Base-by-base conservation (phyloP, 2,888 invertebrate species). In the Erynnis tages region DNA sequence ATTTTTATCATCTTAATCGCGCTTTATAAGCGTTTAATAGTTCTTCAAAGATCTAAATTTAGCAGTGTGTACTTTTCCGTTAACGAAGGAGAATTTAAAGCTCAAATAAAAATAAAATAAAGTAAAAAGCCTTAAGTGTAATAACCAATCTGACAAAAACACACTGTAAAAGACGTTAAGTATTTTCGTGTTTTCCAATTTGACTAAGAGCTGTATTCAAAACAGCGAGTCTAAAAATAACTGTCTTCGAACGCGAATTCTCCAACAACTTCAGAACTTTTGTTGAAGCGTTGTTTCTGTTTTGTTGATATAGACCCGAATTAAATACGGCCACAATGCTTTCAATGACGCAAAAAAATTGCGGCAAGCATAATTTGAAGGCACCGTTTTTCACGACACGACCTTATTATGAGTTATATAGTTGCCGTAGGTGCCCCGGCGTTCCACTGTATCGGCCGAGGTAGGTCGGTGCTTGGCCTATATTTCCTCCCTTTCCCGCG, bases 401-500 rank as follows among this genome's bases (percentile, higher is more conserved):
- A 60, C 63, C 62, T 63, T 62, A 66, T 64, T 65, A 63, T 80
- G 71, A 76, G 71, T 69, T 70, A 58, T 69, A 63, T 62, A 67
- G 62, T 67, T 63, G 68, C 65, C 72, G 71, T 82, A 74, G 79
- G 73, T 78, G 78, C 68, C 69, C 66, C 65, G 59, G 60, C 69
- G 67, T 65, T 76, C 73, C 70, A 74, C 74, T 75, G 81, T 84
- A 79, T 76, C 76, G 74, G 71, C 69, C 68, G 76, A 83, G 86
- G 83, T 85, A 82, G 87, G 87, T 85, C 86, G 85, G 82, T 76
- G 80, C 82, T 84, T 88, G 88, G 73, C 88, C 88, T 89, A 89
- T 84, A 87, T 89, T 88, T 69, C 60, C 34, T 79, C 85, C 65
- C 69, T 58, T 59, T 85, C 73, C 46, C 53, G 45, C 74, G 40